Evolutionary conservation across 2,888 invertebrate species (phyloP).

Genomic region (Cybosia mesomella): DNA sequence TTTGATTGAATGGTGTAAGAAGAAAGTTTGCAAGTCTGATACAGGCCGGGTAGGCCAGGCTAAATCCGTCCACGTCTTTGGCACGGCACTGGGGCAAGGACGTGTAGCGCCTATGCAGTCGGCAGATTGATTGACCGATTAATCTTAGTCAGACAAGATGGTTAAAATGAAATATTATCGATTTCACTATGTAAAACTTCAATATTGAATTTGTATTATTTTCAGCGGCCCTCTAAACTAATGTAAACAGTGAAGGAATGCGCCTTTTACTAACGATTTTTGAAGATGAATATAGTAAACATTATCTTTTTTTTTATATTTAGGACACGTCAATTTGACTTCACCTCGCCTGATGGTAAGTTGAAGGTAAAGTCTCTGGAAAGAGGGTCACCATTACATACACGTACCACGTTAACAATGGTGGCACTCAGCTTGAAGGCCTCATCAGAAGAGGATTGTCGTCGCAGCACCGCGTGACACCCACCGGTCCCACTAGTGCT

Average conservation of each 20-base stretch:
- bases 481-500: too few relatives aligned
- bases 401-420: too few relatives aligned
- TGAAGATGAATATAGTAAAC: background rate
- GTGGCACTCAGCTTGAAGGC: too few relatives aligned
- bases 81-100: conserved; percentile 85
- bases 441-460: too few relatives aligned
- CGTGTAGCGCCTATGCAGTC: conserved; percentile 79
- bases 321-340: too few relatives aligned
- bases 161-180: conserved; percentile 46
- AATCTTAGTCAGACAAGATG: conserved; percentile 70
- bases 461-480: too few relatives aligned
- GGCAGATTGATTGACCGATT: conserved; percentile 82
- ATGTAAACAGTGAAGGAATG: conserved; percentile 23
- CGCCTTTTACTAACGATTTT: background rate
- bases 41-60: conserved; percentile 74
- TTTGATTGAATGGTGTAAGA: conserved; percentile 63
- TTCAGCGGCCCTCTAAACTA: conserved; percentile 19
- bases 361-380: too few relatives aligned
- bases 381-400: too few relatives aligned
- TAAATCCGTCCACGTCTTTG: conserved; percentile 80
- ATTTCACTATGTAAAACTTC: conserved; percentile 29
- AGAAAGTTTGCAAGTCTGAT: conserved; percentile 70
- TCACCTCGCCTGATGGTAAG: too few relatives aligned
- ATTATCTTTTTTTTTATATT: too few relatives aligned
- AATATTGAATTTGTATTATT: conserved; percentile 23